Evolutionary conservation across 2,888 invertebrate genomes (phyloP).

Genomic region (Podotricha telesiphe): DNA sequence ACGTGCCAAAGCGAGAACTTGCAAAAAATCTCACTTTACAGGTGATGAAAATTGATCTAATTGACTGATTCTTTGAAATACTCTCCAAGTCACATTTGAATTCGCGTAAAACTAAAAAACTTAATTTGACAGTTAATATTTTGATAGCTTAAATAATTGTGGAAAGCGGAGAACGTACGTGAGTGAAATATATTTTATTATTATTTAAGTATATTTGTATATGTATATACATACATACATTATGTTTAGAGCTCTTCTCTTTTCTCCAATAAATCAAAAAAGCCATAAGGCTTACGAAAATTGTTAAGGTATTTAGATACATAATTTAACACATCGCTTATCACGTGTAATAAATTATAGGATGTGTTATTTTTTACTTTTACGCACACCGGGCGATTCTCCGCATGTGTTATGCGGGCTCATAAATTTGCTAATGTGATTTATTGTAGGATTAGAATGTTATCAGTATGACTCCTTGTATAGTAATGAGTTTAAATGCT

Average conservation of each 20-base stretch:
- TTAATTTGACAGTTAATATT: too few relatives aligned
- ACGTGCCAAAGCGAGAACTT: too few relatives aligned
- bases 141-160: too few relatives aligned
- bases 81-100: too few relatives aligned
- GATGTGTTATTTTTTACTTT: conserved; percentile 29
- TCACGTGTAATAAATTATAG: conserved; percentile 28
- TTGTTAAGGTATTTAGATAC: conserved; percentile 21
- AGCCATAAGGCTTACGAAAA: conserved; percentile 15
- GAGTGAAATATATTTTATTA: background rate
- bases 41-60: too few relatives aligned
- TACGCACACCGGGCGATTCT: conserved; percentile 53
- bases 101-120: too few relatives aligned
- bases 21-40: too few relatives aligned
- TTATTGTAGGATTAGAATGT: conserved; percentile 75
- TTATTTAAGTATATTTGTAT: too few relatives aligned
- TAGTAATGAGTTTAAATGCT: background rate
- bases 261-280: conserved; percentile 10
- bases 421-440: conserved; percentile 76
- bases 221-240: background rate
- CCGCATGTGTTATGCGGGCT: conserved; percentile 69
- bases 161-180: too few relatives aligned
- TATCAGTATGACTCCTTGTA: conserved; percentile 53
- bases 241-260: background rate
- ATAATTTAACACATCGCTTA: conserved; percentile 25
- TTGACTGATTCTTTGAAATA: too few relatives aligned